Evolutionary conservation across 2,888 invertebrate genomes (phyloP), one percentile per base, ranked within the genome.

Genomic region (Allophyes oxyacanthae): DNA sequence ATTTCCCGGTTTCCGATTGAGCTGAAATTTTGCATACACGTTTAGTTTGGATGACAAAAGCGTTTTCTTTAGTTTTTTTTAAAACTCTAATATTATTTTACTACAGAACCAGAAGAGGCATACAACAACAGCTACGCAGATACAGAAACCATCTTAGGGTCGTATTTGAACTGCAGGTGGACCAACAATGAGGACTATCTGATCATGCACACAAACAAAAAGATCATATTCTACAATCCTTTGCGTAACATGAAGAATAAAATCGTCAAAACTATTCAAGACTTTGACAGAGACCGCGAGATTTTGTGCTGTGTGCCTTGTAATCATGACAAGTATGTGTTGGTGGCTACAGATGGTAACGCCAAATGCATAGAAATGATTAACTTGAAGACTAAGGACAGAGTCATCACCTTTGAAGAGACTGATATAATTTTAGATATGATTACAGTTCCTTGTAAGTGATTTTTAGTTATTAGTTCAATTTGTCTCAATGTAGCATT

Each of bases 161-260:
- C 85, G 0, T 87, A 88, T 55, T 63, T 91, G 7, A 87, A 87
- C 79, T 93, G 92, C 51, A 81, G 87, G 2, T 94, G 94, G 94
- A 83, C 89, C 0, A 87, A 86, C 70, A 79, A 84, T 45, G 84
- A 87, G 1, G 86, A 91, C 10, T 83, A 80, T 0, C 72, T 94
- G 0, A 82, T 94, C 13, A 79, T 93, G 0, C 92, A 94, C 62
- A 91, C 92, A 0, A 66, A 83, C 1, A 88, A 86, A 42, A 86
- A 85, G 62, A 82, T 94, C n/a, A 82, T 90, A 2, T 38, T 91
- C 3, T 93, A 91, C 75, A 77, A 81, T n/a, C 79, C 84, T 0
- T 81, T 77, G 7, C 89, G 90, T 0, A 81, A 83, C 33, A 79
- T 62, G 1, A 64, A 36, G 13, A 76, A 59, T n/a, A 76, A 66